Percentiles rank a stretch among this genome's conserved stretches.
Conservation (phyloP, 2,113 vertebrate species). For the Gasterosteus aculeatus region DNA sequence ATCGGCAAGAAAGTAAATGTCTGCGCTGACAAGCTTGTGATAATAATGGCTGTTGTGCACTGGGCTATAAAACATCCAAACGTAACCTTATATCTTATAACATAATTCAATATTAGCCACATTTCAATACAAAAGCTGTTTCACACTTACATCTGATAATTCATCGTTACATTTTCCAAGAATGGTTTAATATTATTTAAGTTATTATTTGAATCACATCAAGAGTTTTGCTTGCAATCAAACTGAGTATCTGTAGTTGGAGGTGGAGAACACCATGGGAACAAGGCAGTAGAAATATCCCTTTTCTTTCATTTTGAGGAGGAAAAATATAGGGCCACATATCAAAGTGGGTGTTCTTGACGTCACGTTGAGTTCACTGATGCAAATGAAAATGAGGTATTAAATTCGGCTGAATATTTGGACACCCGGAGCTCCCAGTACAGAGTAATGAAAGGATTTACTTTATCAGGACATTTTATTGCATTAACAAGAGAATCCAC, state of each 20-base stretch:
- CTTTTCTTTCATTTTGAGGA: conserved; percentile 29
- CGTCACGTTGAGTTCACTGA: conserved; percentile 47
- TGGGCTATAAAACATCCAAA: background rate
- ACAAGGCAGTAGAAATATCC: conserved; percentile 36
- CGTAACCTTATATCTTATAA: conserved; percentile 13
- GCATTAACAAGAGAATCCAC: conserved; percentile 62
- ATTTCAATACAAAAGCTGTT: conserved; percentile 16
- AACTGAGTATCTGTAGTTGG: background rate
- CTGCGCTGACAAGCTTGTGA: conserved; percentile 5
- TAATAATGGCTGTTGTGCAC: conserved; percentile 4
- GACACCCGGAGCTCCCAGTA: conserved; percentile 41
- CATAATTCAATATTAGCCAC: conserved; percentile 15
- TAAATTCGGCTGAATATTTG: conserved; percentile 50
- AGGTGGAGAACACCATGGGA: conserved; percentile 8
- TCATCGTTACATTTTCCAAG: conserved; percentile 6
- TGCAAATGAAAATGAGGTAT: conserved; percentile 53
- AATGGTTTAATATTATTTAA: conserved; percentile 14
- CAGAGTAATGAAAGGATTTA: conserved; percentile 52
- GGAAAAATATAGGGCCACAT: conserved; percentile 39
- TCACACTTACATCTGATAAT: conserved; percentile 39
- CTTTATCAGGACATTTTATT: conserved; percentile 54
- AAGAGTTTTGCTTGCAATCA: background rate
- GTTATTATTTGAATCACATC: background rate
- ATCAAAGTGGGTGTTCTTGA: conserved; percentile 34
- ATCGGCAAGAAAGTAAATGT: conserved; percentile 18